A percentile compares a stretch with the other conserved stretches of the same genome.
phyloP scores from a whole-genome alignment of 2,888 invertebrate species.

The Nezara viridula region DNA sequence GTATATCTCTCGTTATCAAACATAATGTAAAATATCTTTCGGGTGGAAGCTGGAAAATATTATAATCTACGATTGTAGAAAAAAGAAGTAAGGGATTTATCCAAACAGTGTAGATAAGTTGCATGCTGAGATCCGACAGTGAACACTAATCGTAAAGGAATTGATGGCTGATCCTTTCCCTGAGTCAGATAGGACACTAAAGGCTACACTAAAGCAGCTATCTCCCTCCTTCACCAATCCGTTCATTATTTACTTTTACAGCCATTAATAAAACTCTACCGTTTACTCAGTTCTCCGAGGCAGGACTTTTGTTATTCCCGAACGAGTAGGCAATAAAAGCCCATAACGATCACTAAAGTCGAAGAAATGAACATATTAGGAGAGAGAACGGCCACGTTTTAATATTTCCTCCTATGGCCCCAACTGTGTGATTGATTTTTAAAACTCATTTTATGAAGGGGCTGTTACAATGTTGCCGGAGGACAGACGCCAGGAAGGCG shows the following conservation, averaged over 20 bases:
- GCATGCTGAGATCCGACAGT: neutral
- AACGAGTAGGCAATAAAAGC: slow-evolving; percentile 61
- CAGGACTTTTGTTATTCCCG: slow-evolving; percentile 61
- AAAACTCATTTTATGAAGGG: slow-evolving; percentile 45
- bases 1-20: no score
- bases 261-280: slow-evolving; percentile 63
- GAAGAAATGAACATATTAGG: slow-evolving; percentile 64
- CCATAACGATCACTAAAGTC: slow-evolving; percentile 64
- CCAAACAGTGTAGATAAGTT: slow-evolving; percentile 39
- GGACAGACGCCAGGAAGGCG: slow-evolving; percentile 15
- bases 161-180: neutral
- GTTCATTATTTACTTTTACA: slow-evolving; percentile 65
- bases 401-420: slow-evolving; percentile 60
- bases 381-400: slow-evolving; percentile 60
- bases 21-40: no score
- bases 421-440: slow-evolving; percentile 56
- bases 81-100: neutral
- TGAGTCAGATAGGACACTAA: slow-evolving; percentile 47
- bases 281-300: slow-evolving; percentile 57
- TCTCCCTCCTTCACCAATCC: slow-evolving; percentile 31
- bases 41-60: no score
- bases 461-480: slow-evolving; percentile 10
- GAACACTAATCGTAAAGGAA: slow-evolving; percentile 51
- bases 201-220: slow-evolving; percentile 41
- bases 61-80: neutral